Base-by-base conservation (phyloP, 2,113 vertebrate genomes). In the Sebastes schlegelii region DNA sequence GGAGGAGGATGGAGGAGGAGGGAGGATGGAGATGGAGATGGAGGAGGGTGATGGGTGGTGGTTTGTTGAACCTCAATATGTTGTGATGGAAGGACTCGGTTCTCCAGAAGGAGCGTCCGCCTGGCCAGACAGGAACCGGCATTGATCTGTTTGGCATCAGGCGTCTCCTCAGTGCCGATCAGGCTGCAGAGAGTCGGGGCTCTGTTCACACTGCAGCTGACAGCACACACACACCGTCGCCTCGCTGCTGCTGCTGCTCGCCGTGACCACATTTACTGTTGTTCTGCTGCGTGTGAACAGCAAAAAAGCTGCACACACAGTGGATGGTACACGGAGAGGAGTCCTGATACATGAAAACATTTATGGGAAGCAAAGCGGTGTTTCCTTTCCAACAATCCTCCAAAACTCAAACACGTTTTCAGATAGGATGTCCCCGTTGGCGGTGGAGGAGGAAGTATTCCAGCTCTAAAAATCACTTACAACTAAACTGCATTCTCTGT, bases 81-180 rank as follows among this genome's bases (percentile, higher is more conserved):
- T 91, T 92, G 86, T 89, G 87, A 82, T 90, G 86, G 88, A 93
- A 83, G 34, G 86, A 79, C 88, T 83, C 21, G 91, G 85, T 86
- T 89, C 82, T 90, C 88, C 89, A 93, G 88, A 93, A 92, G 91
- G 90, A 87, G 86, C 82, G 72, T 86, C 85, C 86, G 91, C 88
- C 86, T 91, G 90, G 77, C 54, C 81, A 70, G 78, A 86, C 79
- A 79, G 89, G 87, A 85, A 89, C 66, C 82, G 65, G 13, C 74
- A 88, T 86, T 76, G 86, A 88, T 91, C 86, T 88, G 84, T 84
- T 88, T 88, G 83, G 83, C 85, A 79, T 87, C 74, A 82, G 85
- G 67, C 82, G 75, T 82, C 79, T 77, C 70, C 74, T 55, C 79
- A 64, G 77, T 66, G 83, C 77, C 19, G 79, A 77, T 88, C 62